Evolutionary conservation across 2,113 vertebrate genomes (phyloP), one percentile per base, ranked within the genome.

Genomic region (Erpornis zantholeuca): DNA sequence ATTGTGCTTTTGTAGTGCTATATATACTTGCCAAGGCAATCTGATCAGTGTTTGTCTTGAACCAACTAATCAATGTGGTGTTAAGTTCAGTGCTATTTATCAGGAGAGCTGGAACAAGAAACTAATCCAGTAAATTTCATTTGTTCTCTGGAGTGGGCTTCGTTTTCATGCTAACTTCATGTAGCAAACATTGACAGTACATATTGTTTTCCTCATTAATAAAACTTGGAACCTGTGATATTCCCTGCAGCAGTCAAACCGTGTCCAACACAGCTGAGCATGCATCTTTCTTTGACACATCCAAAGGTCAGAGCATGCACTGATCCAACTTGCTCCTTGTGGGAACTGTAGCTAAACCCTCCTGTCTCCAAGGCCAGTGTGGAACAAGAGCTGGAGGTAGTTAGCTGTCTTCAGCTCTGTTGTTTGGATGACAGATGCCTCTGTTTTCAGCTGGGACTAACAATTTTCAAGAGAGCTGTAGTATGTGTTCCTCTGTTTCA

Each of bases 21-120:
- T 86, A 52, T 81, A n/a, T 78, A 73, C 92, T 95, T 95, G 90
- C 88, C 91, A 95, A 93, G 76, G 91, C 94, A 95, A 84, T 90
- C 69, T n/a, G 86, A 92, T 90, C 94, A 53, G 86, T 86, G 88
- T 94, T 91, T 92, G 94, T 92, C 94, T 95, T 94, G 72, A 95
- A 78, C 72, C 69, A 56, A 21, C 76, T 96, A 73, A 97, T 97
- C 88, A 90, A 81, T 91, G 95, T 86, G 88, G 83, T 90, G 83
- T 88, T 94, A 94, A 95, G 76, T 94, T 91, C 72, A 73, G 40
- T 83, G 86, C 86, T 94, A 64, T 94, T 97, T 93, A 88, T 96
- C 94, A 94, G 69, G 83, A 92, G 83, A 78, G 29, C 56, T 94
- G 60, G 77, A 93, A 81, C 82, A 90, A 94, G 94, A 77, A 95